Base-by-base conservation (phyloP, 2,797 vertebrate genomes). In the Chlorospingus flavigularis region DNA sequence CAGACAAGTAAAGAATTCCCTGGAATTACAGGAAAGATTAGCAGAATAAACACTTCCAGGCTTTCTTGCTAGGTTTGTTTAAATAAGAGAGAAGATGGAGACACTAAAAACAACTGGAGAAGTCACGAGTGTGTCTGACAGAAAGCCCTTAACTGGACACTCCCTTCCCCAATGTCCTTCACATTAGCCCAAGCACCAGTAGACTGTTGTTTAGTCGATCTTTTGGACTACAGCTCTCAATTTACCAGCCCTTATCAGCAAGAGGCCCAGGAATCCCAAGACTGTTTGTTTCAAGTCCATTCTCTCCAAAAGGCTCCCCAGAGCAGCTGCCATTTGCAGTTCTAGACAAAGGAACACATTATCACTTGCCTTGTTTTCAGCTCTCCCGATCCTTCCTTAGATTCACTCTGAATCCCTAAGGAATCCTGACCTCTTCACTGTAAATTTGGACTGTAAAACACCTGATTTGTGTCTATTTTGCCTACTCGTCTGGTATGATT, bases 221-320 rank as follows among this genome's bases (percentile, higher is more conserved):
- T 85, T 84, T 94, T 33, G 88, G 90, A 90, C 86, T 39, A 13
- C 28, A 51, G 28, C 58, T 25, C 86, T 81, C 76, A 23, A 39
- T 95, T 96, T 93, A 92, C 77, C 58, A 75, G 11, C 48, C 55
- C 60, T 92, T 95, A 95, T 86, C 86, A 94, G 86, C 66, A 50
- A 35, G 5, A 54, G 39, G 62, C 54, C 55, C 70, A 50, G 85
- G 76, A 92, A 94, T 88, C 50, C 63, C 76, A 81, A 71, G 51
- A 15, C 82, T 95, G 82, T 62, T 88, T 91, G 55, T 82, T 85
- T 82, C 88, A 78, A 73, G 17, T 45, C 48, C 50, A 0, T 68
- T 75, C 71, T 72, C 30, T 80, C 8, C 5, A 17, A 18, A 28
- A 55, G 26, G 19, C 74, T 88, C 62, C 57, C 54, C 58, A 45